These are phyloP conservation scores for Delphinapterus leucas DNA, from an alignment of 2,113 vertebrate species.

Conservation along the genomic window DNA sequence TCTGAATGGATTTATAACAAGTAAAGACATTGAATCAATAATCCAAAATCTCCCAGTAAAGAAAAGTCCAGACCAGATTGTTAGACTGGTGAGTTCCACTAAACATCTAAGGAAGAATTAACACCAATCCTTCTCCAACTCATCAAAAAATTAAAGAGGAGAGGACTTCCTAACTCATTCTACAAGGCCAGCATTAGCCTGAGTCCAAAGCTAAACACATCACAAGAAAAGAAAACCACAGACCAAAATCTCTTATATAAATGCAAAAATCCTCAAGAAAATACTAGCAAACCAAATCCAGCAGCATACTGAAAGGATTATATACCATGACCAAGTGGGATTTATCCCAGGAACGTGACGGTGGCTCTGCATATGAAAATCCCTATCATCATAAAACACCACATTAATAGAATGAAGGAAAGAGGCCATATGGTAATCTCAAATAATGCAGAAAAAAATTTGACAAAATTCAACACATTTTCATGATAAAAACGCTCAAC, in stretches of 20 bases:
- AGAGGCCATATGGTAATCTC: background rate
- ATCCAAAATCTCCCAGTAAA: background rate
- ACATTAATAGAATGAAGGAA: slow-evolving; percentile 10
- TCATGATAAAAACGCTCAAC: background rate
- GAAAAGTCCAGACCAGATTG: background rate
- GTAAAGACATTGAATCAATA: background rate
- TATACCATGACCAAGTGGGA: background rate
- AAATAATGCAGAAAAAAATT: background rate
- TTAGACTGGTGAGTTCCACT: background rate
- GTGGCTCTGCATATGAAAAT: background rate
- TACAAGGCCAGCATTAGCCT: background rate
- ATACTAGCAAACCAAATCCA: background rate
- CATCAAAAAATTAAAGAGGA: background rate
- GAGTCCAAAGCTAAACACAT: background rate
- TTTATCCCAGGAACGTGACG: background rate
- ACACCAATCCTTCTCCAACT: background rate
- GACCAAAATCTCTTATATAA: background rate
- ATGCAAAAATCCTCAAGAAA: background rate
- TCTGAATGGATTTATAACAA: background rate
- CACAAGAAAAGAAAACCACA: background rate
- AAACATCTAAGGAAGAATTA: background rate
- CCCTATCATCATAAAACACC: background rate
- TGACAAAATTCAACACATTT: background rate
- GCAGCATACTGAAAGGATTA: background rate
- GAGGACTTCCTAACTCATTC: background rate